Evolutionary conservation across 2,797 vertebrate species (phyloP).

Genomic region (Acanthiza pusilla): DNA sequence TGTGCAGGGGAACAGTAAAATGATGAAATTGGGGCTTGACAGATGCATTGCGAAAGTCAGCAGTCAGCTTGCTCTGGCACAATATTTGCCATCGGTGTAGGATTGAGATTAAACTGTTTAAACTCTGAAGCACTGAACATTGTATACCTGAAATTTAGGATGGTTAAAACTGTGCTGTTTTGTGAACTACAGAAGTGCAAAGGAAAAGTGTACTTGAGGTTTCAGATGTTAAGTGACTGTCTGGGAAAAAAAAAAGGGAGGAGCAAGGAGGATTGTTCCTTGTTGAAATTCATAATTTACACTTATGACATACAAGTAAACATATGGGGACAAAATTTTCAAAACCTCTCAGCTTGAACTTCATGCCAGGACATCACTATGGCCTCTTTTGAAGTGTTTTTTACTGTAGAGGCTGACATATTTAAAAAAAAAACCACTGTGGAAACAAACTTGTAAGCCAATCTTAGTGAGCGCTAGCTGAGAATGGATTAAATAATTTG

Average conservation of each 20-base stretch:
- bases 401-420: not conserved
- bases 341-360: not conserved
- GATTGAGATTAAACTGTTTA: not conserved
- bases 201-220: not conserved
- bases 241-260: not conserved
- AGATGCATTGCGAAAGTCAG: not conserved
- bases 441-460: not conserved
- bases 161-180: not conserved
- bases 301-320: not conserved
- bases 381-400: not conserved
- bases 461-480: not conserved
- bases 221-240: not conserved
- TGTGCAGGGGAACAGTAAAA: not conserved
- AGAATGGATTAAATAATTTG: not conserved
- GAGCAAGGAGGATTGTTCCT: not conserved
- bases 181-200: not conserved
- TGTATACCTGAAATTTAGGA: not conserved
- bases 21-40: constrained; percentile 10
- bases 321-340: not conserved
- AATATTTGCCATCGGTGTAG: not conserved
- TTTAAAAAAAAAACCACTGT: not conserved
- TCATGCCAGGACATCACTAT: not conserved
- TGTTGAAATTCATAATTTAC: too few relatives aligned
- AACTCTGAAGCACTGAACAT: not conserved
- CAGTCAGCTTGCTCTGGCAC: not conserved